Conservation (phyloP, 2,797 vertebrate species). For the Enteromius thamalakanensis region DNA sequence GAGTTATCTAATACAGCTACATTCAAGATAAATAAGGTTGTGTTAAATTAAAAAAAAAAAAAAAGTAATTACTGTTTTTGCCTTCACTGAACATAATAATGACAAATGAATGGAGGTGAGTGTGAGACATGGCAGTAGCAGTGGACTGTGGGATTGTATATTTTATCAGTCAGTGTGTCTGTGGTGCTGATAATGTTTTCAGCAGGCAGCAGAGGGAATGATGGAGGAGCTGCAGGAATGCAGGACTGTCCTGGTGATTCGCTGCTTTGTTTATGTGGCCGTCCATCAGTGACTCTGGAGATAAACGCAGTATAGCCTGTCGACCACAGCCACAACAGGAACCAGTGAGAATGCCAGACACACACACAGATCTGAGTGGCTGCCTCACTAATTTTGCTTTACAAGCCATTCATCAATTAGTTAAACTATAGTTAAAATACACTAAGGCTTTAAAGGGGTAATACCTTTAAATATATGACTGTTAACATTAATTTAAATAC, state of each 20-base stretch:
- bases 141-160: slow-evolving; percentile 4
- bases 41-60: too few relatives aligned
- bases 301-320: slow-evolving; percentile 52
- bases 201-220: not conserved
- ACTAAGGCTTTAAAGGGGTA: not conserved
- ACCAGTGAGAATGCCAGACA: not conserved
- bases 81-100: not conserved
- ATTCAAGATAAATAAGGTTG: too few relatives aligned
- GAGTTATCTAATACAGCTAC: too few relatives aligned
- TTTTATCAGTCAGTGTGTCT: slow-evolving; percentile 20
- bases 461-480: not conserved
- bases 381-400: not conserved
- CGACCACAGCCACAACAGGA: slow-evolving; percentile 65
- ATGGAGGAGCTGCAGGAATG: slow-evolving; percentile 24
- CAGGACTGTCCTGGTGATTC: not conserved
- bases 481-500: not conserved
- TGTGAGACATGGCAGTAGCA: not conserved
- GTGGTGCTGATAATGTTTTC: not conserved
- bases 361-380: not conserved
- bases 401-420: not conserved
- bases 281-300: slow-evolving; percentile 62
- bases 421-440: not conserved
- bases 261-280: not conserved
- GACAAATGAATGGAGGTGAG: not conserved
- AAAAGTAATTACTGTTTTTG: not conserved